Conservation (phyloP, 2,113 vertebrate species). For the Lynx canadensis region DNA sequence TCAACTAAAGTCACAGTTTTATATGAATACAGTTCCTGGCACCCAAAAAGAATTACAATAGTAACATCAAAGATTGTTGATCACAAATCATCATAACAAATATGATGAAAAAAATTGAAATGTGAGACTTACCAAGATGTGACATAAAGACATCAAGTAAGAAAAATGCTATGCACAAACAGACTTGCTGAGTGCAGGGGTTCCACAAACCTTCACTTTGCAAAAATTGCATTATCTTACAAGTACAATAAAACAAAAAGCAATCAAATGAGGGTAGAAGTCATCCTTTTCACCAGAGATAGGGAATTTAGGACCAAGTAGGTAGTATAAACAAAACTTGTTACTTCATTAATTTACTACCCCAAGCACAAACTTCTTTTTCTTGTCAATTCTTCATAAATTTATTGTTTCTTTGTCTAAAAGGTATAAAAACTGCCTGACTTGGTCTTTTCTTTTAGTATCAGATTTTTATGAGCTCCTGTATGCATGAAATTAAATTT, state of each 20-base stretch:
- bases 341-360: neutral
- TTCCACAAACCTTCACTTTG: neutral
- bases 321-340: neutral
- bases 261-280: neutral
- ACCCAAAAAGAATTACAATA: neutral
- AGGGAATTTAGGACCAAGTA: neutral
- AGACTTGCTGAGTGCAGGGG: neutral
- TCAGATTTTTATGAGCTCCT: neutral
- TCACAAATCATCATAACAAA: neutral
- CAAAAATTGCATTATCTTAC: neutral
- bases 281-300: neutral
- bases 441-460: neutral
- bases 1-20: neutral
- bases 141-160: neutral
- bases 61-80: neutral
- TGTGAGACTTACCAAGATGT: neutral
- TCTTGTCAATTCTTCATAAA: neutral
- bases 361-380: neutral
- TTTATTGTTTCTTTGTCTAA: neutral
- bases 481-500: neutral
- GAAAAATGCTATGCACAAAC: neutral
- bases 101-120: neutral
- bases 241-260: neutral
- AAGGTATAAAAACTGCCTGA: neutral
- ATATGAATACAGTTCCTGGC: neutral